Percentiles rank a stretch among this genome's conserved stretches.
Evolutionary conservation across 92 coral and sea anemone genomes (phyloP).

Genomic region (Porites evermanni): DNA sequence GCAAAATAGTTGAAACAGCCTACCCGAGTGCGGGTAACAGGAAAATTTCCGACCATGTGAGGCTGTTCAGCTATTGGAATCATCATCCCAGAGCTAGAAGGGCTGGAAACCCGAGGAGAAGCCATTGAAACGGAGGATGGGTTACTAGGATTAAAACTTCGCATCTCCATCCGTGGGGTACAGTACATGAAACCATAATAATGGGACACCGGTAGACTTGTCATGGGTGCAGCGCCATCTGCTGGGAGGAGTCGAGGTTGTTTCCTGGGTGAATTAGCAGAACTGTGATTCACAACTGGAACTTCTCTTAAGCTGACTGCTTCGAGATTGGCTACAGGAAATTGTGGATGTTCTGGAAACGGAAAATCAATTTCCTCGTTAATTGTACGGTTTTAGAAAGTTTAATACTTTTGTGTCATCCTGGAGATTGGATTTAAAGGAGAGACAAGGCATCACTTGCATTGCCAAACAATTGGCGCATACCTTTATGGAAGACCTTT

Average conservation of each 20-base stretch:
- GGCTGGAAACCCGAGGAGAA: not conserved
- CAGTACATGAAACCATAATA: conserved; percentile 24
- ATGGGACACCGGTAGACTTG: conserved; percentile 16
- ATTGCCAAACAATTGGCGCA: no score
- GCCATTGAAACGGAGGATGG: conserved; percentile 21
- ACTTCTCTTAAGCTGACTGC: conserved; percentile 7
- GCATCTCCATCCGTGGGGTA: conserved; percentile 20
- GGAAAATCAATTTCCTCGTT: not conserved
- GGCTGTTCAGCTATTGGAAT: conserved; percentile 15
- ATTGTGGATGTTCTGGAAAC: not conserved
- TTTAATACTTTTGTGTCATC: no score
- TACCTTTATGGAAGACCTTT: no score
- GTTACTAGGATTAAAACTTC: not conserved
- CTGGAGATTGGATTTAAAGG: no score
- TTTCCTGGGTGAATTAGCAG: not conserved
- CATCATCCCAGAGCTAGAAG: conserved; percentile 1
- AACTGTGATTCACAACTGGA: not conserved
- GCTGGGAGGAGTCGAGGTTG: not conserved
- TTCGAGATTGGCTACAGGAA: not conserved
- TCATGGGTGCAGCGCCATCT: conserved; percentile 5
- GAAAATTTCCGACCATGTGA: conserved; percentile 3
- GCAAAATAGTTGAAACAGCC: not conserved
- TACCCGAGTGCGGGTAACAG: conserved; percentile 12
- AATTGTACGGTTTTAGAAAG: no score
- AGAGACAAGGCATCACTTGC: no score